Base-by-base conservation (phyloP, 53 echinoderm and acorn worm genomes). In the Astropecten irregularis region DNA sequence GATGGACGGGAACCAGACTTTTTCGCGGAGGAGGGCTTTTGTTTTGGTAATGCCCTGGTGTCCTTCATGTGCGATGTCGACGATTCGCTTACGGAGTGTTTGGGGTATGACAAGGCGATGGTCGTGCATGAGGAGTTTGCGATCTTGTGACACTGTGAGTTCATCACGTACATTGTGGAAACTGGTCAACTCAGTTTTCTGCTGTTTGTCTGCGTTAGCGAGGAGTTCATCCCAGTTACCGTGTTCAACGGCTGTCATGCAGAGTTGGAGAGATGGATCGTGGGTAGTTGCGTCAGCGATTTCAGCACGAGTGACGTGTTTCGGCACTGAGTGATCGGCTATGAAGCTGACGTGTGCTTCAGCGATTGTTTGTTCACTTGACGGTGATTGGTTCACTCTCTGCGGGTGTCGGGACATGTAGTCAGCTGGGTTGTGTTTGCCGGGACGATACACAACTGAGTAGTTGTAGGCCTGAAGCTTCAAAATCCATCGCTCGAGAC, bases 1-100 rank as follows among this genome's bases (percentile, higher is more conserved):
- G 4, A 94, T 82, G 53, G 83, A 69, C 21, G 91, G 91, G 27
- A 94, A 91, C 91, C 89, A 91, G 2, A 83, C 88, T 70, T 94
- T 91, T 64, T 92, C 87, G 16, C 84, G 81, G 18, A 95, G 69
- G 3, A 91, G 63, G 21, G 83, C 63, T 84, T n/a, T n/a, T n/a
- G n/a, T n/a, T n/a, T n/a, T 92, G 1, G 79, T 76, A 32, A 85
- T 72, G 13, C 94, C 94, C 60, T 93, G 91, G 58, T 93, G 90
- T 4, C 85, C 88, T 69, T 94, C 88, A 48, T 58, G 79, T 7
- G 79, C 63, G 28, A 79, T 79, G 18, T 59, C 79, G n/a, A 79
- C 26, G 26, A 77, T n/a, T n/a, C n/a, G n/a, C n/a, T n/a, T n/a
- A n/a, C n/a, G n/a, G n/a, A n/a, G n/a, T n/a, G n/a, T n/a, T 60